Percentiles rank a stretch among this genome's conserved stretches.
These are phyloP conservation scores for Orthonychiurus folsomi DNA, from an alignment of 2,888 invertebrate genomes.

Conservation along the genomic window DNA sequence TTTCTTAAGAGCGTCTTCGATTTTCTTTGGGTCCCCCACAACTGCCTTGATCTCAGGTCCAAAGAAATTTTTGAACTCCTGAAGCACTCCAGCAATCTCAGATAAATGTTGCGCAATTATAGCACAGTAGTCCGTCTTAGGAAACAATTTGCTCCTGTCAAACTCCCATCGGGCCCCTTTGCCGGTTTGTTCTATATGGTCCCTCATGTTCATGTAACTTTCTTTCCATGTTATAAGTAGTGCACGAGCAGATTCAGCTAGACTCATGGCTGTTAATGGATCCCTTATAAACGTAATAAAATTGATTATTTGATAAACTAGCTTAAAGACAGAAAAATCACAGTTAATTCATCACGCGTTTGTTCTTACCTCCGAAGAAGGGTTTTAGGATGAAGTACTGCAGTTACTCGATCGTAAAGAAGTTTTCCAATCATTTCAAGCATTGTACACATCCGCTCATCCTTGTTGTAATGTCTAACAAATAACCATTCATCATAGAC, in stretches of 20 bases:
- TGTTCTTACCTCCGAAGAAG: slow-evolving; percentile 69
- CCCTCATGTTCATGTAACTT: slow-evolving; percentile 65
- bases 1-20: slow-evolving; percentile 72
- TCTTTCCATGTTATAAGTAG: slow-evolving; percentile 67
- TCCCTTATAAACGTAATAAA: no score
- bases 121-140: slow-evolving; percentile 74
- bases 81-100: slow-evolving; percentile 58
- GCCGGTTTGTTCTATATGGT: slow-evolving; percentile 75
- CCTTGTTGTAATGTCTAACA: slow-evolving; percentile 71
- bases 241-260: slow-evolving; percentile 54
- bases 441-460: slow-evolving; percentile 76
- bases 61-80: slow-evolving; percentile 83
- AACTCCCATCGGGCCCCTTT: slow-evolving; percentile 86
- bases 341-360: no score
- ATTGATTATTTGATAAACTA: no score
- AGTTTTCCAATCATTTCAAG: slow-evolving; percentile 75
- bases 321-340: no score
- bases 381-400: slow-evolving; percentile 58
- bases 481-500: no score
- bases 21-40: slow-evolving; percentile 41
- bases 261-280: slow-evolving; percentile 45
- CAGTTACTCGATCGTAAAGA: slow-evolving; percentile 64
- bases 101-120: slow-evolving; percentile 68
- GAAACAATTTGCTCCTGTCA: slow-evolving; percentile 69
- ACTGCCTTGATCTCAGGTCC: slow-evolving; percentile 77